phyloP scores from a whole-genome alignment of 2,888 invertebrate species.

The Agrotis exclamationis region DNA sequence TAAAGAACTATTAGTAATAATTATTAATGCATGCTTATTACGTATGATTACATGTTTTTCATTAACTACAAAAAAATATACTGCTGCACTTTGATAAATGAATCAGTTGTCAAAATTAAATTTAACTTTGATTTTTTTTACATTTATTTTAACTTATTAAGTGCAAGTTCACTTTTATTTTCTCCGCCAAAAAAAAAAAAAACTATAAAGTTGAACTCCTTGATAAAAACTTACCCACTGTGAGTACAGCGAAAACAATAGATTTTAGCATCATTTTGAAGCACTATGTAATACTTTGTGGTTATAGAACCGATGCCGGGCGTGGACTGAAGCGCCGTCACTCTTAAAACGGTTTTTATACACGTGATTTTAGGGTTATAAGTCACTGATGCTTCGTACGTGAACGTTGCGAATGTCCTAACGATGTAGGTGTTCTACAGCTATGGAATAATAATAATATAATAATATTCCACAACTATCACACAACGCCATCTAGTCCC shows the following conservation, averaged over 20 bases:
- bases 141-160: too few relatives aligned
- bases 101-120: too few relatives aligned
- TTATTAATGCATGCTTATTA: too few relatives aligned
- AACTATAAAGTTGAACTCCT: neutral
- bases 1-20: too few relatives aligned
- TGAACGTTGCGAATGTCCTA: neutral
- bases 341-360: constrained; percentile 52
- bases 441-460: too few relatives aligned
- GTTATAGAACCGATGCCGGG: constrained; percentile 55
- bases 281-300: constrained; percentile 54
- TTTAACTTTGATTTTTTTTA: too few relatives aligned
- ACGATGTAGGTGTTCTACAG: neutral
- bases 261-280: constrained; percentile 79
- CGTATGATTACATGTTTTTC: too few relatives aligned
- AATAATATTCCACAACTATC: too few relatives aligned
- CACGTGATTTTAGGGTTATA: constrained; percentile 27
- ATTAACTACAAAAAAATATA: too few relatives aligned
- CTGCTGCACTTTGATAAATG: too few relatives aligned
- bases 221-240: constrained; percentile 74
- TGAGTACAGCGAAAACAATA: constrained; percentile 71
- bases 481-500: too few relatives aligned
- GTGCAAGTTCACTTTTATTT: too few relatives aligned
- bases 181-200: neutral
- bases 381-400: constrained; percentile 29
- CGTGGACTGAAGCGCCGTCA: constrained; percentile 73